Evolutionary conservation across 2,797 vertebrate species (phyloP).

Genomic region (Spinibarbus caldwelli): DNA sequence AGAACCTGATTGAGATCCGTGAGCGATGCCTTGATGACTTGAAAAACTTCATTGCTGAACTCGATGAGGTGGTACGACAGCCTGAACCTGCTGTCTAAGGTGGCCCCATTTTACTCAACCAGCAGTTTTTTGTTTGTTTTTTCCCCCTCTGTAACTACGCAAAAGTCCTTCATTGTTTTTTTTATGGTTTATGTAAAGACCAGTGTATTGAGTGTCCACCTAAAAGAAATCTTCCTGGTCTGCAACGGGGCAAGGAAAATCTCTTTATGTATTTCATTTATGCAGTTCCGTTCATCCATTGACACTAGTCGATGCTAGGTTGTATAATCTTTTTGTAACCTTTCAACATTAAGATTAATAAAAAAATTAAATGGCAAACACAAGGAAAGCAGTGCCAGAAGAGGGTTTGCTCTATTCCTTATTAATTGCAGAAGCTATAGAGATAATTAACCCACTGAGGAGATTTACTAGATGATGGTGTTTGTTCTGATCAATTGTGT

Average conservation of each 20-base stretch:
- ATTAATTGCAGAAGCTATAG: neutral
- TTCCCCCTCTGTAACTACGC: neutral
- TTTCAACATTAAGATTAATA: constrained; percentile 4
- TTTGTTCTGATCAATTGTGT: neutral
- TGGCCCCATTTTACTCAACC: neutral
- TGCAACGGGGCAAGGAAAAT: neutral
- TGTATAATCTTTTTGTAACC: constrained; percentile 32
- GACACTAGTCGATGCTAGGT: constrained; percentile 4
- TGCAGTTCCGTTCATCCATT: neutral
- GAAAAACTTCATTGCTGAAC: constrained; percentile 86
- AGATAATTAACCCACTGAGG: neutral
- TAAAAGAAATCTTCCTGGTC: neutral
- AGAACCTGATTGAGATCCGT: constrained; percentile 95
- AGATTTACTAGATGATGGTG: neutral
- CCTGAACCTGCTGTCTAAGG: constrained; percentile 62
- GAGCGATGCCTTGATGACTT: constrained; percentile 94
- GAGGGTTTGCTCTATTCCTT: constrained; percentile 6
- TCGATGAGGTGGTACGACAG: constrained; percentile 73
- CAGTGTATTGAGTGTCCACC: neutral
- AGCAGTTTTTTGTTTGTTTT: neutral
- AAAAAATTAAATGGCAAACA: neutral
- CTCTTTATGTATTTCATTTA: neutral
- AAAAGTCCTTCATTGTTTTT: neutral
- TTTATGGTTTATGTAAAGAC: neutral
- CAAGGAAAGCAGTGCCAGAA: neutral